These are phyloP conservation scores for Rhizomys pruinosus DNA, from an alignment of 2,113 vertebrate genomes.

Conservation along the genomic window DNA sequence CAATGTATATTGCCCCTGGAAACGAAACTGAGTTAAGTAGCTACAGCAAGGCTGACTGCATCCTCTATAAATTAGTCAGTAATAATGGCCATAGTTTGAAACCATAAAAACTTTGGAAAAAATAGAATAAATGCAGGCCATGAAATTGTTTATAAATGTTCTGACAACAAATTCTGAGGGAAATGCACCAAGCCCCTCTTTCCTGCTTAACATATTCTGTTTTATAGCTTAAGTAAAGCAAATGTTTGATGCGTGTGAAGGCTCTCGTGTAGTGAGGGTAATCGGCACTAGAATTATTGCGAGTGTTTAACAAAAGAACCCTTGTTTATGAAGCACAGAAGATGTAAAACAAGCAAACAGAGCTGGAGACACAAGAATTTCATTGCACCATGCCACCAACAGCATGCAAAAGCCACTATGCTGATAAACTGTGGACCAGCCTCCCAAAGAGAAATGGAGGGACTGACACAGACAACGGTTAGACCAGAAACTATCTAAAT, in stretches of 20 bases:
- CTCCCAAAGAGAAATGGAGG: neutral
- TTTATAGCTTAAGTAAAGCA: constrained; percentile 37
- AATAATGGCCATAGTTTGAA: constrained; percentile 59
- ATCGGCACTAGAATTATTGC: constrained; percentile 59
- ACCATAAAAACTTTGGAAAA: constrained; percentile 66
- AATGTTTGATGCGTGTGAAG: neutral
- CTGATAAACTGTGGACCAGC: neutral
- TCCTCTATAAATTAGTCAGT: constrained; percentile 65
- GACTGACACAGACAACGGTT: neutral
- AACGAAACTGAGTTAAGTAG: constrained; percentile 46
- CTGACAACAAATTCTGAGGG: constrained; percentile 38
- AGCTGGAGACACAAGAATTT: neutral
- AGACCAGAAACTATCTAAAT: constrained; percentile 42
- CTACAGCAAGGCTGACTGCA: constrained; percentile 34
- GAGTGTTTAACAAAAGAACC: constrained; percentile 47
- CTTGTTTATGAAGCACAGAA: constrained; percentile 50
- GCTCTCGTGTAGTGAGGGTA: neutral
- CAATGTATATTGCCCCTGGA: constrained; percentile 61
- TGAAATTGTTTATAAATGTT: constrained; percentile 29
- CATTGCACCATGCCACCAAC: neutral
- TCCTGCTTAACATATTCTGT: constrained; percentile 18
- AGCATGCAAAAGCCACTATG: neutral
- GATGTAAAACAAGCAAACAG: constrained; percentile 37
- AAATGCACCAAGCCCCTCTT: constrained; percentile 18
- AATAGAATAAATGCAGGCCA: constrained; percentile 33